A percentile compares a stretch with the other conserved stretches of the same genome.
Evolutionary conservation across 2,797 vertebrate genomes (phyloP).

Genomic region (Melanotaenia trifasciata): DNA sequence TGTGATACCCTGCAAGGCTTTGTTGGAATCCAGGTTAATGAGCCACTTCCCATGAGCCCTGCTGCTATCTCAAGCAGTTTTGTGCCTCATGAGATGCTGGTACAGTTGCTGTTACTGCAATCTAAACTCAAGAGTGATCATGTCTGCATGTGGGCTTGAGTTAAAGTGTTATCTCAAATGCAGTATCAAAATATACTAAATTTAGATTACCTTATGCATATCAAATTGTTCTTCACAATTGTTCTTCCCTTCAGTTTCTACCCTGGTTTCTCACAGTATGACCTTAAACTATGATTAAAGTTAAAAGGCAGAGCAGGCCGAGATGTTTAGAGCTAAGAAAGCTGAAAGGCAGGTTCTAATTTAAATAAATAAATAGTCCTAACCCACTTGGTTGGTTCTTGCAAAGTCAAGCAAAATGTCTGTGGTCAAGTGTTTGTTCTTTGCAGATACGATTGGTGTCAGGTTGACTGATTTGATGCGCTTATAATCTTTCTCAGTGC

Average conservation of each 20-base stretch:
- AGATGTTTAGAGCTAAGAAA: neutral
- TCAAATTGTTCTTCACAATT: neutral
- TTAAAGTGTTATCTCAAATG: slow-evolving; percentile 17
- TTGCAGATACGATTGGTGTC: slow-evolving; percentile 38
- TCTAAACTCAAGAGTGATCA: slow-evolving; percentile 16
- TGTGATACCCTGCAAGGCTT: slow-evolving; percentile 13
- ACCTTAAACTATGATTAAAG: neutral
- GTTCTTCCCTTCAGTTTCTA: slow-evolving; percentile 24
- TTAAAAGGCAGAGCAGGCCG: neutral
- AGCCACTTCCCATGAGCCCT: slow-evolving; percentile 45
- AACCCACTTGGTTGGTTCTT: slow-evolving; percentile 15
- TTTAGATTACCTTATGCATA: neutral
- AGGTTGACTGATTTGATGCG: slow-evolving; percentile 53
- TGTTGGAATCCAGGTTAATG: slow-evolving; percentile 60
- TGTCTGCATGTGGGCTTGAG: neutral
- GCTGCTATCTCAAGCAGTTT: slow-evolving; percentile 42
- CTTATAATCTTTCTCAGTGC: slow-evolving; percentile 44
- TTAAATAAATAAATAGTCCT: neutral
- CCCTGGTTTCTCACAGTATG: slow-evolving; percentile 20
- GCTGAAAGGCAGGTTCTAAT: neutral
- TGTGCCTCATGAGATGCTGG: slow-evolving; percentile 12
- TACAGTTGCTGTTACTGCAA: neutral
- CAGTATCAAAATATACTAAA: slow-evolving; percentile 1
- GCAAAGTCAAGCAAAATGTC: slow-evolving; percentile 28
- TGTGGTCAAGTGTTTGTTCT: slow-evolving; percentile 41